Evolutionary conservation across 2,888 invertebrate genomes (phyloP).

Genomic region (Ephialtes manifestator): DNA sequence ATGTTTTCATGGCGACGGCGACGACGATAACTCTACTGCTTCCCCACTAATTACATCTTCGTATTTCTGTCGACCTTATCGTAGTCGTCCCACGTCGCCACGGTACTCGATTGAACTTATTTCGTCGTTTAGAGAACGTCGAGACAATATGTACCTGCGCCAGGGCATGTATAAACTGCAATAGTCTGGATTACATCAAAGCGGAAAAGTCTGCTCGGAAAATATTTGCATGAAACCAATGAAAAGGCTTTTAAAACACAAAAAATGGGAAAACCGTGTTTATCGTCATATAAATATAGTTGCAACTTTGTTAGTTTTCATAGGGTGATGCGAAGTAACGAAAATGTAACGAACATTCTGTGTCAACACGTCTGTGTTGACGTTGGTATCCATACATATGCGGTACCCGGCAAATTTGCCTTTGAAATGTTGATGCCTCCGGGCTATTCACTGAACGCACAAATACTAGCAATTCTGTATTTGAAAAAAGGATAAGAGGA

Average conservation of each 20-base stretch:
- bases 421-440: constrained; percentile 2
- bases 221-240: not conserved
- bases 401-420: not conserved
- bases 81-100: constrained; percentile 9
- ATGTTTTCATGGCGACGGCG: not conserved
- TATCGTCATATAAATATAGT: not conserved
- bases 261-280: not conserved
- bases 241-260: not conserved
- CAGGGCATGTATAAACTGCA: not conserved
- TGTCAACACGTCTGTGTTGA: not conserved
- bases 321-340: not conserved
- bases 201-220: not conserved
- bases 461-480: not conserved
- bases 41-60: constrained; percentile 58
- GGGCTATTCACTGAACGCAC: not conserved
- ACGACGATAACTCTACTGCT: not conserved
- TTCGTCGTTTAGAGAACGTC: constrained; percentile 29
- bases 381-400: not conserved
- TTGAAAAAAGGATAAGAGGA: too few relatives aligned
- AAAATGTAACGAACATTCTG: not conserved
- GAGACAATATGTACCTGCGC: not conserved
- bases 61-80: constrained; percentile 61
- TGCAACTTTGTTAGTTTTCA: not conserved
- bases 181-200: not conserved
- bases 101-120: constrained; percentile 63